phyloP scores from a whole-genome alignment of 2,797 vertebrate species.

The Lepilemur ruficaudatus region DNA sequence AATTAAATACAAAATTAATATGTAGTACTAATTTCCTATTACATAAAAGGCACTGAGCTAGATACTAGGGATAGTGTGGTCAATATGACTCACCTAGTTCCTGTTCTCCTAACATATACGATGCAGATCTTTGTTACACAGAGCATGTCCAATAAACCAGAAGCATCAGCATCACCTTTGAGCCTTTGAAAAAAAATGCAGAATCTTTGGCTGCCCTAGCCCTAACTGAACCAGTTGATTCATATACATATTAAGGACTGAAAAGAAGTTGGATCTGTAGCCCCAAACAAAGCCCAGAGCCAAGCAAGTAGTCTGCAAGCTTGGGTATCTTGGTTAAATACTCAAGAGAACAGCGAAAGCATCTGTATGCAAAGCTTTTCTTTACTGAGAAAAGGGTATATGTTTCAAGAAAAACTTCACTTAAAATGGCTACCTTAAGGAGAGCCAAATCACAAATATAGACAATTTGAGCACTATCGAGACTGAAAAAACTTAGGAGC shows the following conservation, averaged over 20 bases:
- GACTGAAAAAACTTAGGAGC: not conserved
- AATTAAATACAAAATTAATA: not conserved
- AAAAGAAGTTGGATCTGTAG: not conserved
- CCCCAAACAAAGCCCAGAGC: not conserved
- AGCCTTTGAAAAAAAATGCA: not conserved
- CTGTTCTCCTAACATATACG: not conserved
- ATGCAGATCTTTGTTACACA: not conserved
- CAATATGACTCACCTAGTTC: not conserved
- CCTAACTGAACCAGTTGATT: not conserved
- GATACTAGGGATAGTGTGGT: not conserved
- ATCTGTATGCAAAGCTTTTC: not conserved
- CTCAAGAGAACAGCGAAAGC: not conserved
- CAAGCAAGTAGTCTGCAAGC: not conserved
- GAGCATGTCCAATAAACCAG: not conserved
- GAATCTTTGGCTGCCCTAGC: not conserved
- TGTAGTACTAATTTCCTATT: not conserved
- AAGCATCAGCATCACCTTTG: not conserved
- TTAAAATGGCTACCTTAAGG: not conserved
- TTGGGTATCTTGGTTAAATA: not conserved
- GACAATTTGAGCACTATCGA: not conserved
- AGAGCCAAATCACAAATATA: not conserved
- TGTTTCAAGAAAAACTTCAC: not conserved
- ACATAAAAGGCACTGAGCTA: not conserved
- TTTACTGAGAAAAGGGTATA: not conserved
- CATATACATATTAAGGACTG: not conserved